Conservation (phyloP, 2,888 invertebrate genomes). For the Listrodromus nycthemerus region DNA sequence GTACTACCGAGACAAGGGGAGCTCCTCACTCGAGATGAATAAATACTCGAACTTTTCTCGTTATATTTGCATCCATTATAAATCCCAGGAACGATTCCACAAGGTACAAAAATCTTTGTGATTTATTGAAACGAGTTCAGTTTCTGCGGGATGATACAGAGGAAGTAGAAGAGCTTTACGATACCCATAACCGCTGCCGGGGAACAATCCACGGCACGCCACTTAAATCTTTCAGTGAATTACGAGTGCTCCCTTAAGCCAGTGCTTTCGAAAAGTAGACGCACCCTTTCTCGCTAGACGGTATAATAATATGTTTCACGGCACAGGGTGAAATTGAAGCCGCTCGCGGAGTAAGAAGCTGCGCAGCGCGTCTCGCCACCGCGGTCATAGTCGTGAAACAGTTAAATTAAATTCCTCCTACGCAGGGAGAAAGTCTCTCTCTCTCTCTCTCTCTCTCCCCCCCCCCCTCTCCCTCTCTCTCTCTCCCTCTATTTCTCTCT, state of each 20-base stretch:
- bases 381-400: slow-evolving; percentile 7
- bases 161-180: slow-evolving; percentile 2
- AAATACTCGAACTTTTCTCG: slow-evolving; percentile 67
- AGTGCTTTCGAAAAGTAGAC: slow-evolving; percentile 19
- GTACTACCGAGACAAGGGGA: slow-evolving; percentile 45
- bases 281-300: slow-evolving; percentile 32
- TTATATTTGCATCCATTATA: slow-evolving; percentile 65
- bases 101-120: slow-evolving; percentile 56
- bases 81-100: slow-evolving; percentile 22
- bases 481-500: neutral
- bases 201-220: slow-evolving; percentile 19
- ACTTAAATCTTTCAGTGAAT: slow-evolving; percentile 55
- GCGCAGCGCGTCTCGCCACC: slow-evolving; percentile 12
- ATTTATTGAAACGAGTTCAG: slow-evolving; percentile 58
- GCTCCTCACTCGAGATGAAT: slow-evolving; percentile 53
- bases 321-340: slow-evolving; percentile 3
- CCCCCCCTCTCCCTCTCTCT: no score
- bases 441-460: no score
- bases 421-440: neutral
- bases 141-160: neutral
- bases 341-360: slow-evolving; percentile 2
- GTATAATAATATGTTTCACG: slow-evolving; percentile 28
- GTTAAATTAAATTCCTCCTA: slow-evolving; percentile 62
- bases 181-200: slow-evolving; percentile 28
- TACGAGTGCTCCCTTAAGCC: slow-evolving; percentile 22